phyloP scores from a whole-genome alignment of 2,888 invertebrate species.

The Euzetes globulus region DNA sequence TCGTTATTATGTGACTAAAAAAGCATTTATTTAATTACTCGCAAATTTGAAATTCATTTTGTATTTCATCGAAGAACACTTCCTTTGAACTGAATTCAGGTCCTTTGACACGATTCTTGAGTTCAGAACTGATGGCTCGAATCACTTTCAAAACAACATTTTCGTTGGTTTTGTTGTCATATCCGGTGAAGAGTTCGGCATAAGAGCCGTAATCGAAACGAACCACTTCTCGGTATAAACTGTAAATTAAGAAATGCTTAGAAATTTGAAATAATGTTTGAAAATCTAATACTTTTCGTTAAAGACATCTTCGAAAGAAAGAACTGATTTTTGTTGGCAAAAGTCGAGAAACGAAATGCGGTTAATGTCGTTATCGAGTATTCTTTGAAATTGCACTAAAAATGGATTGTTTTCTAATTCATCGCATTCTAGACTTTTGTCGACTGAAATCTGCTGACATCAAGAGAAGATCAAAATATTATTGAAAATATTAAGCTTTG shows the following conservation, averaged over 20 bases:
- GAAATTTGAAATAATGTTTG: background rate
- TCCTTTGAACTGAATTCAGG: background rate
- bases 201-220: conserved; percentile 32
- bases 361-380: background rate
- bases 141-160: conserved; percentile 33
- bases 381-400: background rate
- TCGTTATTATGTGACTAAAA: background rate
- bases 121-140: conserved; percentile 11
- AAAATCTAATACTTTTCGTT: background rate
- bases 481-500: no score
- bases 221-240: background rate
- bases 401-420: background rate
- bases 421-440: background rate
- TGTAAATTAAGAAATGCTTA: background rate
- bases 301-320: background rate
- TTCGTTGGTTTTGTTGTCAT: background rate
- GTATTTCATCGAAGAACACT: background rate
- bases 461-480: background rate
- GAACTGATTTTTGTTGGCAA: background rate
- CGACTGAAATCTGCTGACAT: background rate
- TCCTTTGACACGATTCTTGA: background rate
- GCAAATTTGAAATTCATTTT: conserved; percentile 24
- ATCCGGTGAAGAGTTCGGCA: conserved; percentile 24
- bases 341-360: background rate
- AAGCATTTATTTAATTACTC: background rate